Conservation (phyloP, 2,888 invertebrate genomes). For the Arrhopalites spinosus region DNA sequence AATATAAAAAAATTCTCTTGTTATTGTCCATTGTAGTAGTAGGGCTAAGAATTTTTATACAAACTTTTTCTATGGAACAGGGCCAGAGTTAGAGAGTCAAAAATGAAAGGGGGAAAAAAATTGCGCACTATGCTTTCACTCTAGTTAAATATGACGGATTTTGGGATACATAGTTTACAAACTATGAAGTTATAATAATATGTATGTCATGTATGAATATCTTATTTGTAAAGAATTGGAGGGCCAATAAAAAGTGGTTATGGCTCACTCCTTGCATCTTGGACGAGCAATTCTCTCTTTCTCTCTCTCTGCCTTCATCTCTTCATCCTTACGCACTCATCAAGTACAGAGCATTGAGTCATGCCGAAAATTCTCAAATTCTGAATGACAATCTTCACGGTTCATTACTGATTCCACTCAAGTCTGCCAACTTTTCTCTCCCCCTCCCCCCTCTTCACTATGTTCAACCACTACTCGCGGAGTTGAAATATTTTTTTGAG, state of each 20-base stretch:
- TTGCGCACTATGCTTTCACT: no score
- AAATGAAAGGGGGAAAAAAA: no score
- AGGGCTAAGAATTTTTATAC: no score
- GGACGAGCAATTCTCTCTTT: neutral
- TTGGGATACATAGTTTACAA: no score
- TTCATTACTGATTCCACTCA: conserved; percentile 48
- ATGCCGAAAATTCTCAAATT: conserved; percentile 20
- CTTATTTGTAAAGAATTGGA: conserved; percentile 1
- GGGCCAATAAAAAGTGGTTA: conserved; percentile 7
- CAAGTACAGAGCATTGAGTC: conserved; percentile 13
- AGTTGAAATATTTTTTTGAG: no score
- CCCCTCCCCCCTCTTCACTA: neutral
- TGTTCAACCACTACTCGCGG: neutral
- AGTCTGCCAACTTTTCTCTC: conserved; percentile 30
- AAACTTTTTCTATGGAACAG: no score
- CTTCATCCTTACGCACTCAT: neutral
- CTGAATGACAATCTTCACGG: conserved; percentile 30
- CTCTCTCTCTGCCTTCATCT: conserved; percentile 1
- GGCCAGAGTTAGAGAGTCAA: no score
- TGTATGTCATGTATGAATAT: neutral
- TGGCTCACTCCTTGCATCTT: no score
- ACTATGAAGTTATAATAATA: no score
- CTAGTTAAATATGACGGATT: no score
- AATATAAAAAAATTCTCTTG: no score
- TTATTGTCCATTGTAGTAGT: no score